Conservation (phyloP, 2,888 invertebrate species). For the Myathropa florea region DNA sequence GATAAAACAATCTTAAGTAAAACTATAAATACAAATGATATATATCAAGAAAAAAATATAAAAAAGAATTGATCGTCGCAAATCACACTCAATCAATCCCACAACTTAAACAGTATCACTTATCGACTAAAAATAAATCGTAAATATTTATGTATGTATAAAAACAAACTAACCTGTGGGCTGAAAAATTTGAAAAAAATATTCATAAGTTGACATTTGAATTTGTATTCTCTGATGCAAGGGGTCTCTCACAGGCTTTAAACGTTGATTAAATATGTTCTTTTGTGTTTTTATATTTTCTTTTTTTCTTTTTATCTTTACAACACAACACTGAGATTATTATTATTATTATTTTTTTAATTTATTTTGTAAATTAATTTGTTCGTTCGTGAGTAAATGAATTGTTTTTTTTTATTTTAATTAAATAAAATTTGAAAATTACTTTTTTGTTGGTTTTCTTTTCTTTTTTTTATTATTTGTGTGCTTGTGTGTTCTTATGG, state of each 20-base stretch:
- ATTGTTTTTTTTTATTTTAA: slow-evolving; percentile 42
- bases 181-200: slow-evolving; percentile 74
- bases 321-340: slow-evolving; percentile 61
- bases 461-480: slow-evolving; percentile 6
- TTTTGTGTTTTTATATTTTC: slow-evolving; percentile 18
- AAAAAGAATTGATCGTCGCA: slow-evolving; percentile 14
- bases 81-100: slow-evolving; percentile 24
- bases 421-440: slow-evolving; percentile 19
- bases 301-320: slow-evolving; percentile 31
- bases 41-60: background rate
- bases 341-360: slow-evolving; percentile 22
- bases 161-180: slow-evolving; percentile 78
- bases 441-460: slow-evolving; percentile 23
- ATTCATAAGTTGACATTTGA: slow-evolving; percentile 54
- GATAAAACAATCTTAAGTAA: slow-evolving; percentile 57
- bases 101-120: slow-evolving; percentile 37
- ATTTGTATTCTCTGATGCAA: slow-evolving; percentile 59
- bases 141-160: slow-evolving; percentile 35
- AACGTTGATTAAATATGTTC: slow-evolving; percentile 31
- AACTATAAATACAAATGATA: slow-evolving; percentile 60
- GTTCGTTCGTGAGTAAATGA: slow-evolving; percentile 36
- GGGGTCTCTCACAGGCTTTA: slow-evolving; percentile 72
- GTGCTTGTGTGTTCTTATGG: slow-evolving; percentile 78
- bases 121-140: slow-evolving; percentile 35
- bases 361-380: slow-evolving; percentile 41